Evolutionary conservation across 2,113 vertebrate species (phyloP), one percentile per base, ranked within the genome.

Genomic region (Mixornis gularis): DNA sequence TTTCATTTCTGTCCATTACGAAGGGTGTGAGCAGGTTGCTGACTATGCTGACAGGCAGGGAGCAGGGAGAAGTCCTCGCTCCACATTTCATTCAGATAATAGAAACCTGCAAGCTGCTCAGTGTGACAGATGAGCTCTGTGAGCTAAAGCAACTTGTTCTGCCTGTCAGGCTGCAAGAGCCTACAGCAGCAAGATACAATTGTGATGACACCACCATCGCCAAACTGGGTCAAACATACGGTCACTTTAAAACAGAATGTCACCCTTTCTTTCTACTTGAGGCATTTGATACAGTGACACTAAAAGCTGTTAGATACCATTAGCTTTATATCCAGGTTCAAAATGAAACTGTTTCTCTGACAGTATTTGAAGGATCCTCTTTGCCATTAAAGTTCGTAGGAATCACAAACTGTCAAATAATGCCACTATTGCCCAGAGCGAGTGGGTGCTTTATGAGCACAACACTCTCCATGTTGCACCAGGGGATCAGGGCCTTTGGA

Each of bases 141-240:
- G 84, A 92, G 85, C 96, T 94, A 62, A 96, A 95, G 94, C 88
- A 96, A 94, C 96, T 96, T 94, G 96, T 98, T 98, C 96, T 51
- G 63, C 97, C 95, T 98, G 97, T 98, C 97, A 98, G 93, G 85
- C 74, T 95, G 94, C 80, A 66, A 88, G 95, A 96, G 94, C 52
- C 95, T 68, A 87, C 73, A 91, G 96, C 92, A 53, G 93, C 46
- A 43, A 97, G 96, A 97, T 58, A 73, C 93, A 88, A 94, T 94
- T 77, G 87, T 30, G 87, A 96, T 96, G 97, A 96, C 97, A 97
- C 96, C 85, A 70, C 51, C 17, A 68, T 83, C 68, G 11, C 85
- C 72, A 88, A 97, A 97, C 63, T 94, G 95, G 96, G 97, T 98
- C 97, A 98, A 84, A 97, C 90, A 92, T 89, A 95, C 32, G 89